These are phyloP conservation scores for Myotis vivesi DNA, from an alignment of 2,797 vertebrate genomes.

Conservation along the genomic window DNA sequence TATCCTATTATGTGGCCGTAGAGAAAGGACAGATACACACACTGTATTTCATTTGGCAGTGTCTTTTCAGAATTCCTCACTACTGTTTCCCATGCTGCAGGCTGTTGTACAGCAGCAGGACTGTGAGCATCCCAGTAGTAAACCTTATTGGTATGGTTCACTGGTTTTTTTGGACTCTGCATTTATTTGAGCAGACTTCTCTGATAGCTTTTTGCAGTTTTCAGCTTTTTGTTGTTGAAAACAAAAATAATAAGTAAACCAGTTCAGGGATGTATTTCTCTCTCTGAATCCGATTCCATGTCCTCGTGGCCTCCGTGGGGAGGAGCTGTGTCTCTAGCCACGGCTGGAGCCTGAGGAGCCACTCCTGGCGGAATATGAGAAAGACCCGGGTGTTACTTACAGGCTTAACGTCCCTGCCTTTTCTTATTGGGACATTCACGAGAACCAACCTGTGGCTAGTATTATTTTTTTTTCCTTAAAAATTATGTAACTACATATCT, in stretches of 20 bases:
- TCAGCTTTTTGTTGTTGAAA: conserved; percentile 75
- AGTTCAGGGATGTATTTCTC: conserved; percentile 36
- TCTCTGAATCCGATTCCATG: conserved; percentile 8
- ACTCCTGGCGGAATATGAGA: background rate
- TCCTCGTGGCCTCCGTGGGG: background rate
- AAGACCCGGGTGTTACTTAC: background rate
- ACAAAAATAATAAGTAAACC: conserved; percentile 77
- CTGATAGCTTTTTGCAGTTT: conserved; percentile 75
- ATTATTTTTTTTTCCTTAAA: conserved; percentile 1
- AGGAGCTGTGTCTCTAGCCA: background rate
- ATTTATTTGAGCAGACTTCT: conserved; percentile 75
- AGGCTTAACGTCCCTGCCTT: background rate
- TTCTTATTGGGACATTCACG: background rate
- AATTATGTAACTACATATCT: background rate
- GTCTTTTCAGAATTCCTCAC: background rate
- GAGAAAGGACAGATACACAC: background rate
- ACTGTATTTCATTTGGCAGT: background rate
- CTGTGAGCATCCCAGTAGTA: conserved; percentile 49
- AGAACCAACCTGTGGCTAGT: background rate
- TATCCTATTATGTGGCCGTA: background rate
- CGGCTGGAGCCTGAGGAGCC: background rate
- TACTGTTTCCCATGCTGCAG: background rate
- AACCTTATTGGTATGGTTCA: conserved; percentile 56
- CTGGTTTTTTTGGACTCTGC: conserved; percentile 70
- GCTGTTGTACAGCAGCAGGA: background rate